A percentile compares a stretch with the other conserved stretches of the same genome.
These are phyloP conservation scores for human (Homo sapiens) DNA, from an alignment of 2,113 vertebrate species.

Conservation along the genomic window DNA sequence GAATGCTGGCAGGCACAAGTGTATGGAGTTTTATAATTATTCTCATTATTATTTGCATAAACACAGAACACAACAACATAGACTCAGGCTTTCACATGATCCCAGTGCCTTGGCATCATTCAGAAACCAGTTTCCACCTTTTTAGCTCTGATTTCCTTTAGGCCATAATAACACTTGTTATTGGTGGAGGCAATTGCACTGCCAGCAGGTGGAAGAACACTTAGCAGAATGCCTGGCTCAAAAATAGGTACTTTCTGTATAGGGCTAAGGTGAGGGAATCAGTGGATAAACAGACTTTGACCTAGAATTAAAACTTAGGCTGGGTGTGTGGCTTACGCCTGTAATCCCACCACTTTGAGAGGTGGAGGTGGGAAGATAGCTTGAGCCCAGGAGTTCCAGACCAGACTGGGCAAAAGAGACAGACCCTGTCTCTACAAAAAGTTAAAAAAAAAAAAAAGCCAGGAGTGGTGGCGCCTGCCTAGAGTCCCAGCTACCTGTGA, in stretches of 20 bases:
- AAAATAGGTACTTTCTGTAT: background rate
- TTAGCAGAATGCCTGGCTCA: background rate
- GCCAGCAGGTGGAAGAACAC: background rate
- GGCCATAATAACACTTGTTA: background rate
- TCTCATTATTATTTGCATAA: constrained; percentile 54
- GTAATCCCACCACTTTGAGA: too few relatives aligned
- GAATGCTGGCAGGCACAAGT: background rate
- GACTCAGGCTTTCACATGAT: background rate
- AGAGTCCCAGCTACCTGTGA: too few relatives aligned
- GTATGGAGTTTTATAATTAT: constrained; percentile 46
- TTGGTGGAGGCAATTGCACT: background rate
- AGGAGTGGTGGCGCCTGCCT: too few relatives aligned
- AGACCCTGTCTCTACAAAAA: too few relatives aligned
- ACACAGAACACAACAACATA: constrained; percentile 21
- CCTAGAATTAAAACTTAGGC: background rate
- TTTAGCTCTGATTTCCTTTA: background rate
- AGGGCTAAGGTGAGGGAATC: background rate
- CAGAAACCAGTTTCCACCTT: background rate
- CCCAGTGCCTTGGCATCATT: background rate
- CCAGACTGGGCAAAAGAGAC: too few relatives aligned
- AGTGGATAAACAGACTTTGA: background rate
- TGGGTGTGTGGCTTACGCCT: too few relatives aligned
- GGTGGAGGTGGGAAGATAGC: too few relatives aligned
- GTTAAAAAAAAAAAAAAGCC: too few relatives aligned
- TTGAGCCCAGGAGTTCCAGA: too few relatives aligned